Base-by-base conservation (phyloP, 35 echinoderm and acorn worm species). In the Holothuria glaberrima region DNA sequence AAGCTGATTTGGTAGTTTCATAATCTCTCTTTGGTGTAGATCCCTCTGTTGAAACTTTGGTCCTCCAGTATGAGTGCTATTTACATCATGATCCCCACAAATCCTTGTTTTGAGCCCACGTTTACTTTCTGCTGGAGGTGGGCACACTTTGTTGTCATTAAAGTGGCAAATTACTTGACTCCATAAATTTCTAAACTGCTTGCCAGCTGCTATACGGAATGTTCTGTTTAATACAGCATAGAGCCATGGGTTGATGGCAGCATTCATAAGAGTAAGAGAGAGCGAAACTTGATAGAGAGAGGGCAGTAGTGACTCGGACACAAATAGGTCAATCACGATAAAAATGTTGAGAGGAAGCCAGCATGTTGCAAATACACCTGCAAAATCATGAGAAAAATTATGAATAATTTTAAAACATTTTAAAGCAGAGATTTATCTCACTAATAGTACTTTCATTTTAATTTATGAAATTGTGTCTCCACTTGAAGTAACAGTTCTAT, bases 171-270 rank as follows among this genome's bases (percentile, higher is more conserved):
- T 41, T 12, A 90, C 45, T 20, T 69, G 63, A 29, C 71, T 77
- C 6, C 82, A 28, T 44, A 80, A 33, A 34, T 61, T 35, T 20
- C 33, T 44, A 68, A 58, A 67, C 24, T 87, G 83, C 62, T 93
- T 90, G n/a, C 30, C 48, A 38, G 92, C 89, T 12, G 88, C 91
- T 7, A 27, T 66, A 0, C 95, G 89, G 90, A 97, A 97, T 50
- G 95, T 92, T 16, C 86, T 69, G 64, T 97, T 97, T 26, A 97
- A 86, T 24, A 97, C 62, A 9, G 92, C 89, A 80, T 97, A 94
- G 20, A 97, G 92, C 95, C 95, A 97, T 17, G 95, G 95, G 59
- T 97, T 97, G 80, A 97, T 97, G 65, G 95, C 95, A 9, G 95
- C 90, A 46, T 94, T 97, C 41, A 97, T 87, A 6, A 97, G 60